Conservation (phyloP, 2,113 vertebrate species). For the Hippocampus comes region DNA sequence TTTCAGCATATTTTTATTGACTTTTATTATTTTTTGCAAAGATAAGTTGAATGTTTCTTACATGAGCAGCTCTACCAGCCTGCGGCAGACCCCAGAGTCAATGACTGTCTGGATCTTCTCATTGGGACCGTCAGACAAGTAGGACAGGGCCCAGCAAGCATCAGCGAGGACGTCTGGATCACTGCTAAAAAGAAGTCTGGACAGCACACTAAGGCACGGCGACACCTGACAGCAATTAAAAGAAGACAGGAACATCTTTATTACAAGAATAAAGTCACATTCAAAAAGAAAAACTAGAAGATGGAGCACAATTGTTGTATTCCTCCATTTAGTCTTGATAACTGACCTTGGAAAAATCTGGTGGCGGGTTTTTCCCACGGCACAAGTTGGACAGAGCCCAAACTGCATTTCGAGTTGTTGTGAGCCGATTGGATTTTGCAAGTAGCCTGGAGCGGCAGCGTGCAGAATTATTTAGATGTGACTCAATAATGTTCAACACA, state of each 20-base stretch:
- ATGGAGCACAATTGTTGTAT: background rate
- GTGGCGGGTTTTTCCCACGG: constrained; percentile 90
- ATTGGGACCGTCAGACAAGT: constrained; percentile 89
- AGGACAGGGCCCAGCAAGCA: constrained; percentile 91
- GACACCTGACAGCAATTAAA: constrained; percentile 73
- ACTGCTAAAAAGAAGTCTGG: constrained; percentile 85
- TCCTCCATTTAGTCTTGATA: background rate
- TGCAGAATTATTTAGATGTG: background rate
- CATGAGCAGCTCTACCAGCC: constrained; percentile 90
- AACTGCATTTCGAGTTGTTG: constrained; percentile 88
- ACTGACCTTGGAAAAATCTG: constrained; percentile 85
- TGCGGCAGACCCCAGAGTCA: constrained; percentile 88
- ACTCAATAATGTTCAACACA: background rate
- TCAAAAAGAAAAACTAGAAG: background rate
- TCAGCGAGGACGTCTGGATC: constrained; percentile 88
- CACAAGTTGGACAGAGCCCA: constrained; percentile 93
- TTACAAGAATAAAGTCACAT: background rate
- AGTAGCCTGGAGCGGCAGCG: constrained; percentile 71
- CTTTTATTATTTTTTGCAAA: too few species aligned
- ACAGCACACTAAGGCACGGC: constrained; percentile 84
- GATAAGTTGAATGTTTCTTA: constrained; percentile 58
- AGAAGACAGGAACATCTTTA: background rate
- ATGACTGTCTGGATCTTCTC: constrained; percentile 94
- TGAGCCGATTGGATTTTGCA: constrained; percentile 85
- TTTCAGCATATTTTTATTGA: too few species aligned